Conservation (phyloP, 2,888 invertebrate species). For the Tyria jacobaeae region DNA sequence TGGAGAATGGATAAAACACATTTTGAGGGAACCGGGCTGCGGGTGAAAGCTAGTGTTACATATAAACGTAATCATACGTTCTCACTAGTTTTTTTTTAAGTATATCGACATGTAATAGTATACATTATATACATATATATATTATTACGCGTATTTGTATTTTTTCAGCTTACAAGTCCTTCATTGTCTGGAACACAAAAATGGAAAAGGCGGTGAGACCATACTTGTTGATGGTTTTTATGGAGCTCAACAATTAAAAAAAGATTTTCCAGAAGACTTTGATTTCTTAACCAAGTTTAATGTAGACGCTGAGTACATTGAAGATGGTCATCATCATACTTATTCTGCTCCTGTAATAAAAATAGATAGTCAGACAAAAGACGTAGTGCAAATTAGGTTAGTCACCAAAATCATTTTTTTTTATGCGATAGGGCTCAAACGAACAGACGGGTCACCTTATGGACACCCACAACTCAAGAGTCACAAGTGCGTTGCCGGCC, state of each 20-base stretch:
- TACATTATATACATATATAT: background rate
- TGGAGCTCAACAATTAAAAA: slow-evolving; percentile 86
- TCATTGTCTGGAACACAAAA: slow-evolving; percentile 76
- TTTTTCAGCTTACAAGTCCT: slow-evolving; percentile 75
- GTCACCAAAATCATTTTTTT: too few species aligned
- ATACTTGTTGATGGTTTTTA: slow-evolving; percentile 91
- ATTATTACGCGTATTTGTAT: background rate
- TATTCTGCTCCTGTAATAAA: slow-evolving; percentile 87
- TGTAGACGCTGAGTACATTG: slow-evolving; percentile 89
- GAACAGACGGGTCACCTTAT: too few species aligned
- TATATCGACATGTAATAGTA: too few species aligned
- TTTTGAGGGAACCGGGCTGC: too few species aligned
- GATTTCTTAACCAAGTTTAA: slow-evolving; percentile 85
- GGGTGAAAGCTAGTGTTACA: too few species aligned
- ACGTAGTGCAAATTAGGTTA: slow-evolving; percentile 88
- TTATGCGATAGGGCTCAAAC: too few species aligned
- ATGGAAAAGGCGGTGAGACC: slow-evolving; percentile 90
- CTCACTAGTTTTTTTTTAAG: too few species aligned
- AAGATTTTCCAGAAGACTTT: slow-evolving; percentile 85
- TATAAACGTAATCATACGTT: too few species aligned
- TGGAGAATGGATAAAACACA: too few species aligned
- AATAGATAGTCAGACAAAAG: slow-evolving; percentile 82
- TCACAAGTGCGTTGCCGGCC: too few species aligned
- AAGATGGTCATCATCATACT: slow-evolving; percentile 86
- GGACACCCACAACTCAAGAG: too few species aligned